Conservation (phyloP, 35 echinoderm and acorn worm species). For the Chiridota heheva region DNA sequence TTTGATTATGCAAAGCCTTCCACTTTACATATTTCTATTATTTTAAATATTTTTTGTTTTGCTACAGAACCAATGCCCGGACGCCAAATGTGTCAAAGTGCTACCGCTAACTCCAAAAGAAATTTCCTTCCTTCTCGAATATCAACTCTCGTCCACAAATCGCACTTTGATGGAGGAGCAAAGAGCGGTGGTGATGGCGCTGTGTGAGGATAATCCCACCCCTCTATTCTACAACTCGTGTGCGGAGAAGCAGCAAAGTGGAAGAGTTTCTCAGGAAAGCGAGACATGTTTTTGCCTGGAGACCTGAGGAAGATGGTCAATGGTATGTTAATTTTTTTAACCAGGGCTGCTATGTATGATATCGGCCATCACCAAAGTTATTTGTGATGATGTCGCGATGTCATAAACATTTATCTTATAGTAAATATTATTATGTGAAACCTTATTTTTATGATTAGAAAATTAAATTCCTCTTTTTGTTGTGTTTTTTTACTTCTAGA, state of each 20-base stretch:
- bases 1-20: too few species aligned
- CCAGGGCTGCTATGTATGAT: background rate
- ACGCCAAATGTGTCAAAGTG: slow-evolving; percentile 33
- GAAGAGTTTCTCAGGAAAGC: slow-evolving; percentile 63
- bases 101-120: slow-evolving; percentile 51
- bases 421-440: too few species aligned
- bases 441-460: too few species aligned
- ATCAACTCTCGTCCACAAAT: slow-evolving; percentile 37
- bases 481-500: too few species aligned
- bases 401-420: too few species aligned
- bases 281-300: slow-evolving; percentile 51
- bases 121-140: slow-evolving; percentile 32
- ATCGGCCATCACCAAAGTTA: background rate
- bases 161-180: slow-evolving; percentile 59
- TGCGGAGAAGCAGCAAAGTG: slow-evolving; percentile 54
- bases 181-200: slow-evolving; percentile 36
- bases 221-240: slow-evolving; percentile 64
- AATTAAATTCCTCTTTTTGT: too few species aligned
- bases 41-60: background rate
- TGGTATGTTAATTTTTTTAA: slow-evolving; percentile 38
- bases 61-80: slow-evolving; percentile 61
- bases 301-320: slow-evolving; percentile 76
- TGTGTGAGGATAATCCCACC: slow-evolving; percentile 47
- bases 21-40: too few species aligned
- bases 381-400: too few species aligned